These are phyloP conservation scores for Colossoma macropomum DNA, from an alignment of 2,113 vertebrate species.

Conservation along the genomic window DNA sequence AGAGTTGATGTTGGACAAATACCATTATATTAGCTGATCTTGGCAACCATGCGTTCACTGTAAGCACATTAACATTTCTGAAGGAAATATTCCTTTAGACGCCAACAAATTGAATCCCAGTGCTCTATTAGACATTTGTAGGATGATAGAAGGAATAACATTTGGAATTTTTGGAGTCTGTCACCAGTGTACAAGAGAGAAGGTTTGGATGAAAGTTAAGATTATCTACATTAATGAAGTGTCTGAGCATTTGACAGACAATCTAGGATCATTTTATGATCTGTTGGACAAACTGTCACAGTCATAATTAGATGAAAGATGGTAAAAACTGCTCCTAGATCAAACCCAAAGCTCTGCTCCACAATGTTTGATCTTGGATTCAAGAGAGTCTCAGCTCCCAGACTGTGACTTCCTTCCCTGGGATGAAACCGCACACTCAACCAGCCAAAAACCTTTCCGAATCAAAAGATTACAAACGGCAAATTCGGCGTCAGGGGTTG, in stretches of 20 bases:
- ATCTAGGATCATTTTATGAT: neutral
- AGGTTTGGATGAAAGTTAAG: neutral
- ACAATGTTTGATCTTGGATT: slow-evolving; percentile 73
- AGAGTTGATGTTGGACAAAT: no score
- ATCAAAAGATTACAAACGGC: slow-evolving; percentile 69
- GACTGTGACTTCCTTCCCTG: slow-evolving; percentile 76
- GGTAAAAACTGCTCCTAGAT: slow-evolving; percentile 15
- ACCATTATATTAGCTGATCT: no score
- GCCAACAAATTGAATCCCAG: no score
- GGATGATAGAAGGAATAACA: neutral
- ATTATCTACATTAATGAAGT: neutral
- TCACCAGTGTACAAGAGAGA: neutral
- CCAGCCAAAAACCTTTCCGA: slow-evolving; percentile 60
- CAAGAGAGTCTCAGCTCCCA: slow-evolving; percentile 65
- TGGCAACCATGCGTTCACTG: no score
- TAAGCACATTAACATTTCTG: no score
- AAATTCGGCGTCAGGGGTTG: slow-evolving; percentile 63
- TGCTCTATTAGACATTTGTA: neutral
- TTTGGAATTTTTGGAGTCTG: neutral
- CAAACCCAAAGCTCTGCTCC: slow-evolving; percentile 50
- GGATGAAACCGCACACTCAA: slow-evolving; percentile 63
- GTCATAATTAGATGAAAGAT: slow-evolving; percentile 62
- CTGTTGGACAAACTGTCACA: neutral
- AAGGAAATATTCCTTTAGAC: no score
- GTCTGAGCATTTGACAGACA: neutral